A percentile compares a stretch with the other conserved stretches of the same genome.
These are phyloP conservation scores for Melieria crassipennis DNA, from an alignment of 2,888 invertebrate species.

Conservation along the genomic window DNA sequence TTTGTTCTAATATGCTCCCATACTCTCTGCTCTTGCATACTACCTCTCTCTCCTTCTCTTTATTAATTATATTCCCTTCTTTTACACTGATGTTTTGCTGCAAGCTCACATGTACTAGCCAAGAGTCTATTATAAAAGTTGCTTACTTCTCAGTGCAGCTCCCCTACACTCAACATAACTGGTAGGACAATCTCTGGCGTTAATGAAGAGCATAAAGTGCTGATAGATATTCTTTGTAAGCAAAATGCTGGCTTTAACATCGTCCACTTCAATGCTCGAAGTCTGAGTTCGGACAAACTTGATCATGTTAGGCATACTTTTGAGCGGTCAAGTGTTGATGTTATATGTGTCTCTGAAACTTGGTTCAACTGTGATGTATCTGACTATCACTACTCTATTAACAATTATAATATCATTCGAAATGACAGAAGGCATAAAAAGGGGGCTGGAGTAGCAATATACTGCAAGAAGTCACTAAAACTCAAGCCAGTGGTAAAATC, in stretches of 20 bases:
- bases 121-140: background rate
- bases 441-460: slow-evolving; percentile 28
- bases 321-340: slow-evolving; percentile 22
- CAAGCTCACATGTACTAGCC: background rate
- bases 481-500: slow-evolving; percentile 5
- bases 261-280: slow-evolving; percentile 24
- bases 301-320: slow-evolving; percentile 19
- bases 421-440: slow-evolving; percentile 4
- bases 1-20: background rate
- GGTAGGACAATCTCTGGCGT: slow-evolving; percentile 6
- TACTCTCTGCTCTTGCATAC: background rate
- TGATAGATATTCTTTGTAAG: slow-evolving; percentile 22
- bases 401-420: slow-evolving; percentile 8
- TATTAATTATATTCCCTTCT: background rate
- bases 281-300: slow-evolving; percentile 16
- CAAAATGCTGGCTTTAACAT: slow-evolving; percentile 19
- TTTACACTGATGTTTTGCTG: background rate
- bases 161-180: too few relatives aligned
- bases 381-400: background rate
- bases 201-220: background rate
- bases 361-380: slow-evolving; percentile 20
- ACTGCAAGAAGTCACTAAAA: slow-evolving; percentile 3
- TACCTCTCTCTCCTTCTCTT: background rate
- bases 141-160: background rate
- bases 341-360: slow-evolving; percentile 22